Conservation (phyloP, 2,113 vertebrate genomes). For the Pristiophorus japonicus region DNA sequence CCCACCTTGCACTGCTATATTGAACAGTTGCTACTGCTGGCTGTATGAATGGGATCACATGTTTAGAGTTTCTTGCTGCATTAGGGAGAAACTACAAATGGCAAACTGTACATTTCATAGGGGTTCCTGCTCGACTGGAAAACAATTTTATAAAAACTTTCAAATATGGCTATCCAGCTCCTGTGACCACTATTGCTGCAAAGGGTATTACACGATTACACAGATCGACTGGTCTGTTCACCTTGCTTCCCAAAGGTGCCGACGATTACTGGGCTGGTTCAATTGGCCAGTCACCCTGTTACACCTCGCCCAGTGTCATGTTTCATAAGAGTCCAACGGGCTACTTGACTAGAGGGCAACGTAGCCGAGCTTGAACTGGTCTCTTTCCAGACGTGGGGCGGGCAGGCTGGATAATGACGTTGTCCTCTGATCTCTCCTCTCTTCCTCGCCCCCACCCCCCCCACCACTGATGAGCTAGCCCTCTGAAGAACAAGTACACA, state of each 20-base stretch:
- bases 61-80: not conserved
- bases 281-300: not conserved
- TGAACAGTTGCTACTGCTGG: not conserved
- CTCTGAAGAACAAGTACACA: conserved; percentile 19
- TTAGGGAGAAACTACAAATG: not conserved
- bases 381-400: not conserved
- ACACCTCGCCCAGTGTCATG: not conserved
- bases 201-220: not conserved
- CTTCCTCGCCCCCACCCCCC: not conserved
- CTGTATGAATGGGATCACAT: not conserved
- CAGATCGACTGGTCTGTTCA: not conserved
- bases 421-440: not conserved
- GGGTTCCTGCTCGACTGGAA: not conserved
- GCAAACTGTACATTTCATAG: not conserved
- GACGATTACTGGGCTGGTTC: not conserved
- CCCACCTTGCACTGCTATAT: too few species aligned
- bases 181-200: not conserved
- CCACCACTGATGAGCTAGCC: not conserved
- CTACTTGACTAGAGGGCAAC: not conserved
- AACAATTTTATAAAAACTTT: not conserved
- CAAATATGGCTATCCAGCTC: not conserved
- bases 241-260: not conserved
- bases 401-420: not conserved
- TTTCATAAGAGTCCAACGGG: not conserved
- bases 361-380: not conserved